phyloP scores from a whole-genome alignment of 2,888 invertebrate genomes.

The Pteria penguin region DNA sequence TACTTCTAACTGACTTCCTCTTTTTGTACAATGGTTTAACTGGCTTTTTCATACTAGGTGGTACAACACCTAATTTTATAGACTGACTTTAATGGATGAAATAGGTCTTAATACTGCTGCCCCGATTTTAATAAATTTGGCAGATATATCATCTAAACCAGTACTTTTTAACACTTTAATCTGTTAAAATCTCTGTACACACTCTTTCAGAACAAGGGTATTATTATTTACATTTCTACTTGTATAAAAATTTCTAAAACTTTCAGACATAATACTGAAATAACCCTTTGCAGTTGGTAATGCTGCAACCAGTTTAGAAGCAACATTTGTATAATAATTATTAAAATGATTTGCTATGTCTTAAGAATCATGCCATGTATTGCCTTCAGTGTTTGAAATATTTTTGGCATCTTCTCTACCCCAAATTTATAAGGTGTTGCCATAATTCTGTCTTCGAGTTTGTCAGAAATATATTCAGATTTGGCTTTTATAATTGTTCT shows the following conservation, averaged over 20 bases:
- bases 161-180: slow-evolving; percentile 41
- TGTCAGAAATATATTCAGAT: not conserved
- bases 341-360: too few species aligned
- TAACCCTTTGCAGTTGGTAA: not conserved
- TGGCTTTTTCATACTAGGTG: slow-evolving; percentile 35
- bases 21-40: slow-evolving; percentile 44
- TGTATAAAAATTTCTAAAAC: slow-evolving; percentile 8
- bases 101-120: slow-evolving; percentile 30
- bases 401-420: slow-evolving; percentile 2
- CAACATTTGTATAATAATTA: slow-evolving; percentile 22
- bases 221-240: slow-evolving; percentile 8
- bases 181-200: slow-evolving; percentile 28
- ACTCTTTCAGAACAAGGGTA: slow-evolving; percentile 13
- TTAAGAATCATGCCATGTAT: not conserved
- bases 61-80: slow-evolving; percentile 33
- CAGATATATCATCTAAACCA: slow-evolving; percentile 39
- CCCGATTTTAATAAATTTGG: too few species aligned
- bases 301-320: too few species aligned
- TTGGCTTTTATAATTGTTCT: not conserved
- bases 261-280: slow-evolving; percentile 4
- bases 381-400: slow-evolving; percentile 12
- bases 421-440: not conserved
- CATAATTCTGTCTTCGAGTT: not conserved
- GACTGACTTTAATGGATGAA: slow-evolving; percentile 38
- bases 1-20: slow-evolving; percentile 23